A percentile compares a stretch with the other conserved stretches of the same genome.
These are phyloP conservation scores for Aurelia aurita DNA, from an alignment of 30 jellyfish, hydroid and myxozoan genomes.

Conservation along the genomic window DNA sequence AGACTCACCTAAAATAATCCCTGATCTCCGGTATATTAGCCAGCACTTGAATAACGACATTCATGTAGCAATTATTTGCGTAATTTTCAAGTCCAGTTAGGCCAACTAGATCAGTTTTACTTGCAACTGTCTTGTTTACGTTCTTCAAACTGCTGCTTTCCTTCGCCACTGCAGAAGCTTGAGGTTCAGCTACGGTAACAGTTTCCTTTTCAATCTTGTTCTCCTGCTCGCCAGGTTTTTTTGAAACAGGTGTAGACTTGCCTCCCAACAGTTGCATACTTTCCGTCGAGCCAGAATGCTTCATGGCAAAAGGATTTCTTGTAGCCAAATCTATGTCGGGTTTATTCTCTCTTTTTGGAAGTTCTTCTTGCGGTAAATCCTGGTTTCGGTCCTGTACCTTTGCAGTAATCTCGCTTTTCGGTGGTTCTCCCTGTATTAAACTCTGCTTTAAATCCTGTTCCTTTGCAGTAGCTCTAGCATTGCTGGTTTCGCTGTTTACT, in stretches of 20 bases:
- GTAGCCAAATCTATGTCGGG: too few species aligned
- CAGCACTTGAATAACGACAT: conserved; percentile 87
- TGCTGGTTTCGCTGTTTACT: too few species aligned
- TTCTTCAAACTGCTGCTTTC: conserved; percentile 41
- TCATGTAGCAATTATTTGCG: conserved; percentile 94
- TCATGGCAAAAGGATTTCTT: too few species aligned
- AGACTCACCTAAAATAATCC: conserved; percentile 75
- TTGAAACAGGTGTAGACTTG: conserved; percentile 86
- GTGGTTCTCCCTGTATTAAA: too few species aligned
- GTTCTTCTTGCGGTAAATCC: too few species aligned
- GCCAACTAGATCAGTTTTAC: conserved; percentile 44
- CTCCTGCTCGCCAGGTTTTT: conserved; percentile 60
- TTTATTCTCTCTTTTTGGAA: too few species aligned
- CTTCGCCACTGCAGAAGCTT: conserved; percentile 28
- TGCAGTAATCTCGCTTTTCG: too few species aligned
- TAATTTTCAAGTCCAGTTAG: conserved; percentile 87
- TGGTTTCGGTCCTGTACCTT: too few species aligned
- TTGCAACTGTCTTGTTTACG: conserved; percentile 39
- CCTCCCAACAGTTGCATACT: conserved; percentile 83
- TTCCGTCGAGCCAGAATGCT: conserved; percentile 12
- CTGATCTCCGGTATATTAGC: conserved; percentile 88
- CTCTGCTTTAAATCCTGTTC: too few species aligned
- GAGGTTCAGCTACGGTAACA: conserved; percentile 38
- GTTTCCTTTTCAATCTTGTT: conserved; percentile 57
- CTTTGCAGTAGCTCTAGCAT: too few species aligned